Evolutionary conservation across 2,113 vertebrate species (phyloP).

Genomic region (Sarotherodon lohbergeri): DNA sequence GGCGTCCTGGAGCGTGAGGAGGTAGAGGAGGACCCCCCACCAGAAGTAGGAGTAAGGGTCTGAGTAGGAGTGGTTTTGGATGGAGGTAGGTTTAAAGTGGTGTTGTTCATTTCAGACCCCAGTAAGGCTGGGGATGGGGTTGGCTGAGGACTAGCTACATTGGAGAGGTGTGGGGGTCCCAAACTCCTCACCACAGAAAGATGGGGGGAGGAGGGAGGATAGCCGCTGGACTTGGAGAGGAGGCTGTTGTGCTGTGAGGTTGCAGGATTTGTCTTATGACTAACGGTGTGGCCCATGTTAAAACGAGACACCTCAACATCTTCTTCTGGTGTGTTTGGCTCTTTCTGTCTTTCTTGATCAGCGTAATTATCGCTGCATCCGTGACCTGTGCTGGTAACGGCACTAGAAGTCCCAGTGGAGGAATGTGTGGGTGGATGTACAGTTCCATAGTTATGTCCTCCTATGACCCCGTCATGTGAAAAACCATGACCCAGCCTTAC

Average conservation of each 20-base stretch:
- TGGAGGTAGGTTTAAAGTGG: constrained; percentile 54
- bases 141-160: constrained; percentile 47
- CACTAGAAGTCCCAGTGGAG: constrained; percentile 20
- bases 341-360: constrained; percentile 53
- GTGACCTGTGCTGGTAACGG: neutral
- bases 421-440: constrained; percentile 50
- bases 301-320: constrained; percentile 71
- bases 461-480: constrained; percentile 33
- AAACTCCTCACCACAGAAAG: constrained; percentile 58
- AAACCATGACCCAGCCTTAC: constrained; percentile 44
- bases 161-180: constrained; percentile 41
- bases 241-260: constrained; percentile 59
- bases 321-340: constrained; percentile 66
- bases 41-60: constrained; percentile 51
- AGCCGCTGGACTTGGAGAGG: constrained; percentile 62
- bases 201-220: constrained; percentile 52
- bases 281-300: constrained; percentile 52
- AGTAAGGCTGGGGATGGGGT: constrained; percentile 33
- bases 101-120: constrained; percentile 39
- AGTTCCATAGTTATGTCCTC: constrained; percentile 47
- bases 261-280: constrained; percentile 19
- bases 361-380: constrained; percentile 15
- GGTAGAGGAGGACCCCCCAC: constrained; percentile 62
- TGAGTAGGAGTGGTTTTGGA: constrained; percentile 63
- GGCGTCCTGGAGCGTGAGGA: constrained; percentile 82